Base-by-base conservation (phyloP, 1,140 invertebrate species). In the Drosophila gunungcola region DNA sequence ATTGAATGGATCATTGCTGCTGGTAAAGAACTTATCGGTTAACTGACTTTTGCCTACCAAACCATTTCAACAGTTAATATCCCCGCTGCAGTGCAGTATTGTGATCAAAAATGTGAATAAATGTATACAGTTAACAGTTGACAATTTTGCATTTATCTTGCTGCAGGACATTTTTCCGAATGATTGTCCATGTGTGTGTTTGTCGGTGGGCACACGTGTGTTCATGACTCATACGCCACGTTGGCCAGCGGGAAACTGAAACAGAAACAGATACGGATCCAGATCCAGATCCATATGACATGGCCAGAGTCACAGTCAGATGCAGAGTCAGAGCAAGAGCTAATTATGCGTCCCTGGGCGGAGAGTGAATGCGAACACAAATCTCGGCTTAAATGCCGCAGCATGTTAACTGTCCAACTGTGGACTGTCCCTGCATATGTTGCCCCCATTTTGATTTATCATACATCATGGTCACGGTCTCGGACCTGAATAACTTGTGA, bases 401-500 rank as follows among this genome's bases (percentile, higher is more conserved):
- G 57, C 80, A 62, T 85, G 81, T 84, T 84, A 78, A 83, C 79
- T 79, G 70, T 73, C 56, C 77, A 11, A 51, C 57, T 39, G 57
- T 53, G 69, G 48, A 60, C 73, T 52, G 72, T 58, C 43, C 46
- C 57, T 49, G 68, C 63, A 45, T 61, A 38, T 61, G 63, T 46
- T 73, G 73, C 62, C 68, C 57, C 64, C 74, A 72, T 72, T 78
- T 81, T 85, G 82, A 86, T 68, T 80, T 70, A 82, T 83, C 70
- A 88, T 83, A 89, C 68, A 83, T 83, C 84, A 88, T 77, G 84
- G 84, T 88, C 84, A 88, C 52, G 84, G 84, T 61, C 84, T 61
- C 84, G 72, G 48, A 80, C 41, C 52, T 57, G 62, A 76, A 67
- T 53, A 77, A 42, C 51, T 58, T 79, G 62, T 62, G 45, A 67